Evolutionary conservation across 2,888 invertebrate species (phyloP).

Genomic region (Zelleria hepariella): DNA sequence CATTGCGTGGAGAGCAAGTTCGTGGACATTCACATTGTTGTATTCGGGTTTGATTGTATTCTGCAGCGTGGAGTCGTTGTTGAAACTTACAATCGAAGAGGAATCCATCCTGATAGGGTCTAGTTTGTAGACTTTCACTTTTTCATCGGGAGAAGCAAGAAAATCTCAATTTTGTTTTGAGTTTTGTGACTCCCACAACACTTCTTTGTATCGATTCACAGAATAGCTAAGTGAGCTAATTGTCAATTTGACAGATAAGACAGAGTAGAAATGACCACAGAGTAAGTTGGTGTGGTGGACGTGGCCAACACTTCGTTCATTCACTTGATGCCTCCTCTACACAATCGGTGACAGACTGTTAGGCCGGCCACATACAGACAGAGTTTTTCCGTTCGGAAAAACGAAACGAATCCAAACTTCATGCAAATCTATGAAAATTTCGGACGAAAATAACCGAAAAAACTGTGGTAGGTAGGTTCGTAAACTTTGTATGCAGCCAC

Average conservation of each 20-base stretch:
- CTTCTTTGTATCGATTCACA: no score
- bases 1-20: slow-evolving; percentile 85
- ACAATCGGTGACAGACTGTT: no score
- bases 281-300: neutral
- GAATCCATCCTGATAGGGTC: slow-evolving; percentile 42
- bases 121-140: neutral
- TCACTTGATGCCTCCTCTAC: neutral
- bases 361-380: no score
- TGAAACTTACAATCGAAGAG: slow-evolving; percentile 62
- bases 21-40: slow-evolving; percentile 73
- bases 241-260: neutral
- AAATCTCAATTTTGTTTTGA: neutral
- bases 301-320: neutral
- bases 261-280: neutral
- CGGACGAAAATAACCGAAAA: no score
- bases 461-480: no score
- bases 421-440: no score
- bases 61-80: slow-evolving; percentile 59
- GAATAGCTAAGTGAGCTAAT: no score
- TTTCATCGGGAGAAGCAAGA: neutral
- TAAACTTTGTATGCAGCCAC: no score
- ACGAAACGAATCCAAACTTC: no score
- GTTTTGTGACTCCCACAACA: neutral
- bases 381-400: no score
- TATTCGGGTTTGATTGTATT: slow-evolving; percentile 52